Evolutionary conservation across 2,113 vertebrate species (phyloP), one percentile per base, ranked within the genome.

Genomic region (Parotia lawesii): DNA sequence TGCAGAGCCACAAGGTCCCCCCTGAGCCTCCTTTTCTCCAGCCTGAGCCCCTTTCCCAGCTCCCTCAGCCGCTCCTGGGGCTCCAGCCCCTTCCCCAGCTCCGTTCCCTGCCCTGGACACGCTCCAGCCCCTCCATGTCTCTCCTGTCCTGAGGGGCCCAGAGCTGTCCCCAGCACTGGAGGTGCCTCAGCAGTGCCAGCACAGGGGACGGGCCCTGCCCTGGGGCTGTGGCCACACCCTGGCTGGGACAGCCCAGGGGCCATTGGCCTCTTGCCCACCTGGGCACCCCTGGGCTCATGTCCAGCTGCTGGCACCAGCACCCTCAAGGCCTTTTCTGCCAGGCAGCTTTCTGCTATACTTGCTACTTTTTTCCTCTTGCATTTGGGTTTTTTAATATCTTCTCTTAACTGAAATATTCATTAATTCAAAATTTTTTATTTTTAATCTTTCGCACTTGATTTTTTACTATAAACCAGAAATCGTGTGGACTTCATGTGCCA

Each of bases 401-500:
- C 10, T 35, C 6, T 25, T 62, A 45, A 57, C 4, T 38, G 22
- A 74, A 83, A 54, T 6, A 8, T 27, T 2, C 31, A 5, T 40
- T 8, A n/a, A 50, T 80, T 66, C 5, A 67, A 51, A 51, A 24
- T 23, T 62, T 50, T 56, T 23, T 24, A 4, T 38, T 51, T 48
- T 70, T 83, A 16, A 18, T 48, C 37, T 64, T 10, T 10, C 12
- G 4, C 25, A 12, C 37, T 60, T 60, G 10, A 6, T 74, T 79
- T 85, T 91, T 61, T 16, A 18, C 40, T 40, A 45, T 23, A n/a
- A 82, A 45, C 62, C 73, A 99, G 99, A 97, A 98, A 99, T 89
- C 98, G 99, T 40, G 96, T 97, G 11, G 99, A 99, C 83, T 99
- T 99, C 85, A 97, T 99, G 96, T 98, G 98, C 91, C 98, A 99